A percentile compares a stretch with the other conserved stretches of the same genome.
These are phyloP conservation scores for Tryphoninae sp. DNA, from an alignment of 2,888 invertebrate genomes.

Conservation along the genomic window DNA sequence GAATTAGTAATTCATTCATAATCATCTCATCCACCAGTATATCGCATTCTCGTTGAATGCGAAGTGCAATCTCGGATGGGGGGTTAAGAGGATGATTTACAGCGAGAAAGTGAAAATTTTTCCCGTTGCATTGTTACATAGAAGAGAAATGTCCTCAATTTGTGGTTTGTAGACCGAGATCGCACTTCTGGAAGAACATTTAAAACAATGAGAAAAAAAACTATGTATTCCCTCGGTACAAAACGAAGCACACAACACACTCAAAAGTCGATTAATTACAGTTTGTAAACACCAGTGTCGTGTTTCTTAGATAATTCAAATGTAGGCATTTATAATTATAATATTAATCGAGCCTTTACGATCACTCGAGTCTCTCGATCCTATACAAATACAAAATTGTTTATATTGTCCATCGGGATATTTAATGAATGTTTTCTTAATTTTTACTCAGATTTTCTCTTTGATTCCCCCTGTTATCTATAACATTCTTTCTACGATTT, in stretches of 20 bases:
- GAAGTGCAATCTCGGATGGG: conserved; percentile 33
- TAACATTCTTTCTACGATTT: conserved; percentile 69
- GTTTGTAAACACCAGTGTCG: conserved; percentile 44
- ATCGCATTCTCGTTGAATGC: conserved; percentile 43
- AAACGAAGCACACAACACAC: conserved; percentile 61
- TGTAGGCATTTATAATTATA: conserved; percentile 56
- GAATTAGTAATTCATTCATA: conserved; percentile 58
- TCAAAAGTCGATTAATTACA: conserved; percentile 61
- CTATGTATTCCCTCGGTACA: conserved; percentile 57
- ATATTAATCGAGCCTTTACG: conserved; percentile 50
- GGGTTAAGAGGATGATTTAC: conserved; percentile 3
- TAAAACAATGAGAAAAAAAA: conserved; percentile 27
- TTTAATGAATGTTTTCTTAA: conserved; percentile 75
- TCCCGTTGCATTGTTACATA: conserved; percentile 3
- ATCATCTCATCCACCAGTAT: conserved; percentile 49
- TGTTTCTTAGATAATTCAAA: conserved; percentile 52
- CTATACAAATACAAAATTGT: conserved; percentile 80
- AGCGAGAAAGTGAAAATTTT: background rate
- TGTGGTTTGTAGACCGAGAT: conserved; percentile 21
- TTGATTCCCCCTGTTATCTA: conserved; percentile 44
- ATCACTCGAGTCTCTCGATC: conserved; percentile 55
- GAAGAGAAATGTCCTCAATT: conserved; percentile 6
- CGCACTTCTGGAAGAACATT: conserved; percentile 65
- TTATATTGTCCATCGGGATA: conserved; percentile 78
- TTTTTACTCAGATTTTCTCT: conserved; percentile 58